Evolutionary conservation across 2,888 invertebrate genomes (phyloP), one percentile per base, ranked within the genome.

Genomic region (Amphipyra tragopoginis): DNA sequence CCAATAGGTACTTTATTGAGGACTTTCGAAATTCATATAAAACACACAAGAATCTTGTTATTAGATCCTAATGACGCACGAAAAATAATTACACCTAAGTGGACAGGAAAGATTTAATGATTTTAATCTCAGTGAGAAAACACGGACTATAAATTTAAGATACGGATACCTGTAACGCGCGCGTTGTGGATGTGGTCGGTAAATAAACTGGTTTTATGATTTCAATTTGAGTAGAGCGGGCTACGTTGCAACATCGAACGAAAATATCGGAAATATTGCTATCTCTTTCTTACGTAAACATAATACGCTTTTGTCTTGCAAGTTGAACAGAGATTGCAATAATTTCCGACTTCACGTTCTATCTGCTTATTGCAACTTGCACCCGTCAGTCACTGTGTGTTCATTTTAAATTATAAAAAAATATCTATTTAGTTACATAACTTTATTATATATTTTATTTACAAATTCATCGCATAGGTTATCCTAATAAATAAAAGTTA

Each of bases 121-220:
- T 72, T 69, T 74, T 70, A 56, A 79, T 77, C 70, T 81, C 48
- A 77, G 76, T 82, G 80, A 80, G 75, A 85, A 86, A 80, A 82
- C 74, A 77, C 84, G 83, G 76, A 77, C 71, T 78, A 75, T 65
- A 80, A 78, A 72, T 82, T 68, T 67, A 67, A 49, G 54, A 62
- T 64, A 72, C 72, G 63, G 74, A 63, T 75, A 1, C 80, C 54
- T 65, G 64, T 61, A 65, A 81, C 82, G 80, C 85, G 84, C 84
- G 82, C 84, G 72, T 60, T 59, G 51, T 77, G 79, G 75, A 80
- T 80, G 86, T 86, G 84, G 80, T 91, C 93, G 86, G 93, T 93
- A 93, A 91, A 90, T 90, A 93, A 93, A 93, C 93, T 91, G 93
- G 93, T 93, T 93, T 92, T 93, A 91, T 90, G 84, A 89, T 86